Evolutionary conservation across 2,797 vertebrate genomes (phyloP), one percentile per base, ranked within the genome.

Genomic region (Coranthus polyacanthus): DNA sequence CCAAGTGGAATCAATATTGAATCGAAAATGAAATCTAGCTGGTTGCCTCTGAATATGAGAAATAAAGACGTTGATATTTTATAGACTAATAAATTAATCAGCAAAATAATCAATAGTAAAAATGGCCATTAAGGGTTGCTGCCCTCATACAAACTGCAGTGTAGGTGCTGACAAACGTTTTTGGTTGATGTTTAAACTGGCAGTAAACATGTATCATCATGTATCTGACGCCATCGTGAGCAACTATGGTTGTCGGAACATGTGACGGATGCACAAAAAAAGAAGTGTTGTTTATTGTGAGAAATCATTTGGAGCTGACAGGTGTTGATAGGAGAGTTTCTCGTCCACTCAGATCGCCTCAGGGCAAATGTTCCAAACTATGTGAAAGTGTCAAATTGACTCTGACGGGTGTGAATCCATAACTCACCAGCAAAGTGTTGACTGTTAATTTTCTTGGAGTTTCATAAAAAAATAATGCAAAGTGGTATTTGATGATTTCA

Each of bases 331-430:
- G 44, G 18, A 16, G 24, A 36, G 26, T 15, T 44, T 21, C 41
- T 24, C 39, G 60, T 51, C 22, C 37, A 45, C 21, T 37, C 52
- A 29, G 2, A n/a, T n/a, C n/a, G n/a, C n/a, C n/a, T n/a, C n/a
- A n/a, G n/a, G 73, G 9, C 13, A 42, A 42, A 45, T 20, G 7
- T 59, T 60, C 13, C n/a, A n/a, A n/a, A n/a, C n/a, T n/a, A n/a
- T n/a, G n/a, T 21, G 2, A 56, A 44, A 47, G 60, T 49, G 46
- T 67, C 39, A 52, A 12, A 24, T 32, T 12, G 16, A 59, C 20
- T 64, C 8, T 45, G 54, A 66, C 47, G 37, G 55, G 72, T 81
- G 63, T 69, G 60, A 79, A 72, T 47, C 18, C 20, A 20, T 13
- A 38, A 63, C 17, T 44, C 29, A 10, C 0, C 6, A 22, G 21